Conservation (phyloP, 2,888 invertebrate species). For the Drosophila nr. medialis region DNA sequence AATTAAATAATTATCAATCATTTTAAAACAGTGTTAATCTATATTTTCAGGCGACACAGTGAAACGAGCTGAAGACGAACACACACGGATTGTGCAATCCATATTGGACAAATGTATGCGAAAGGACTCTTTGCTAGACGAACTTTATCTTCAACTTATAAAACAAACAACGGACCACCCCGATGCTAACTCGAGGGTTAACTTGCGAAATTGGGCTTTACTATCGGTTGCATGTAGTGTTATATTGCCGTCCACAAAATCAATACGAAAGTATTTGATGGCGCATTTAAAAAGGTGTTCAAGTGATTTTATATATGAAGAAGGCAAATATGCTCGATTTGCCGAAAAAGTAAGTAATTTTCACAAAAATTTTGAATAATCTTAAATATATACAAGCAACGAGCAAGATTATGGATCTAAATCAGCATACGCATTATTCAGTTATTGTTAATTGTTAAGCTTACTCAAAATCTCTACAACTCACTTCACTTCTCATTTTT, state of each 20-base stretch:
- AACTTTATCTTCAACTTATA: conserved; percentile 95
- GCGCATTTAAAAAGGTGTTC: conserved; percentile 95
- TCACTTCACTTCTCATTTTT: not conserved
- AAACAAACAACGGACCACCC: conserved; percentile 97
- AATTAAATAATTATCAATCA: not conserved
- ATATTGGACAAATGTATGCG: conserved; percentile 96
- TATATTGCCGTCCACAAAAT: conserved; percentile 93
- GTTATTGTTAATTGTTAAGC: not conserved
- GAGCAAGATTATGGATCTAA: no score
- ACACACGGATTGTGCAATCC: conserved; percentile 94
- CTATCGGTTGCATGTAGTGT: conserved; percentile 92
- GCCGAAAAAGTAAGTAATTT: conserved; percentile 90
- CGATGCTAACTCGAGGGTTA: conserved; percentile 94
- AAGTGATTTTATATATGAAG: conserved; percentile 94
- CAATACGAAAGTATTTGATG: conserved; percentile 93
- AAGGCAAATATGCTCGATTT: conserved; percentile 96
- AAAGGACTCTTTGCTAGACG: conserved; percentile 94
- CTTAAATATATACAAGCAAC: no score
- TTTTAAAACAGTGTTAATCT: not conserved
- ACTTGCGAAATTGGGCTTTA: conserved; percentile 96
- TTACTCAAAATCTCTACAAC: rapidly evolving
- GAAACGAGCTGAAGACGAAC: conserved; percentile 93
- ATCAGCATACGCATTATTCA: no score
- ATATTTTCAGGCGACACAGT: conserved; percentile 86
- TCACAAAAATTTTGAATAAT: not conserved